Base-by-base conservation (phyloP, 2,113 vertebrate species). In the Mus pahari region DNA sequence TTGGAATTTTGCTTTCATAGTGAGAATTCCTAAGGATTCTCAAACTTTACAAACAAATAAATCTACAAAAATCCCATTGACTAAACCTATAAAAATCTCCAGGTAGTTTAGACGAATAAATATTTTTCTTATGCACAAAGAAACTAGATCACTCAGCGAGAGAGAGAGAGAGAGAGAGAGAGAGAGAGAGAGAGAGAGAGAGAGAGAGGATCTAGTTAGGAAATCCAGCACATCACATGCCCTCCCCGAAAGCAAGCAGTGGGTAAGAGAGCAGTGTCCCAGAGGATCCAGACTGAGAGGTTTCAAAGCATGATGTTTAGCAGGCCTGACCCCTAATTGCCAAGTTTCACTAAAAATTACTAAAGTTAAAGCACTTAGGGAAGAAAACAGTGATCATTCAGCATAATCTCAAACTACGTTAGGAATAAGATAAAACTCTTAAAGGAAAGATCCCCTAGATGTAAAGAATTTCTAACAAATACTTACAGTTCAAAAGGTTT, bases 401-500 rank as follows among this genome's bases (percentile, higher is more conserved):
- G 5, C 33, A 81, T 45, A 64, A 91, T 14, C 60, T 73, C 16
- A 71, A 78, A 86, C 81, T 45, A 45, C 28, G 0, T 60, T 45
- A 79, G 81, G 73, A 39, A 78, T 36, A 82, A 70, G 48, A 75
- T 12, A 91, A 91, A 58, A 17, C n/a, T 93, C 74, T 7, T 55
- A 83, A 93, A 94, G 17, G 81, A 90, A 81, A 64, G 2, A 0
- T 20, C 33, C 22, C 10, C 1, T 10, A 36, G 31, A 36, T 95
- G 84, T 64, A 78, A 94, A 91, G 24, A 94, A 74, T 24, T 74
- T n/a, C 19, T 83, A 89, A 48, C n/a, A 78, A 28, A 71, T 95
- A 97, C 97, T 97, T 86, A 97, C 97, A 17, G 19, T 79, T 53
- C 16, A 24, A 7, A 13, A 36, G 31, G 3, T 24, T 70, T 45